Evolutionary conservation across 2,888 invertebrate genomes (phyloP), one percentile per base, ranked within the genome.

Genomic region (Fabriciana adippe): DNA sequence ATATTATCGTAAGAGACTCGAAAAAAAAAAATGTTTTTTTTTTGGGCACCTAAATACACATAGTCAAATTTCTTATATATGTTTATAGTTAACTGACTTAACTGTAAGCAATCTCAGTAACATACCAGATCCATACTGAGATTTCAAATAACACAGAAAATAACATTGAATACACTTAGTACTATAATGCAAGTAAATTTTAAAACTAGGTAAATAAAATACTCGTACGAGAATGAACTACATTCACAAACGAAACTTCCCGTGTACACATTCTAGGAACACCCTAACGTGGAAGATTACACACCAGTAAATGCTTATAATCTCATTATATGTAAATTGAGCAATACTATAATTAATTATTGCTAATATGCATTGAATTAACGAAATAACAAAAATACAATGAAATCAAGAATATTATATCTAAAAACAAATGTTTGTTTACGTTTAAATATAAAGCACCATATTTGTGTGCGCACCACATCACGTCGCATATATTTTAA

Each of bases 241-340:
- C 18, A 45, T 48, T 35, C 41, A 14, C 56, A 56, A 41, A 41
- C 11, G 35, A 41, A 41, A 41, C 35, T 41, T 41, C 11, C 50
- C 14, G 41, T 15, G 35, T 41, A n/a, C 50, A 56, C 41, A 16
- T 62, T 56, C 51, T 48, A 59, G 59, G 48, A 59, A 64, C 61
- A 62, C 26, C 26, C 60, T 21, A 48, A 59, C 26, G 6, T 35
- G 3, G 31, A 31, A 48, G 47, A 59, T 18, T 35, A 18, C 16
- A 54, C 54, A 48, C 16, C 47, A 41, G 59, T 70, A 73, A 75
- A 75, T 74, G 72, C 75, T 48, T 68, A 66, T 72, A 75, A 75
- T 76, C 72, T 74, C 73, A 71, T 48, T 48, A 63, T 51, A 62
- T 48, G 68, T 72, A 70, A 73, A 72, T 75, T 76, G 75, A 77